phyloP scores from a whole-genome alignment of 2,113 vertebrate genomes.

The Calypte anna region DNA sequence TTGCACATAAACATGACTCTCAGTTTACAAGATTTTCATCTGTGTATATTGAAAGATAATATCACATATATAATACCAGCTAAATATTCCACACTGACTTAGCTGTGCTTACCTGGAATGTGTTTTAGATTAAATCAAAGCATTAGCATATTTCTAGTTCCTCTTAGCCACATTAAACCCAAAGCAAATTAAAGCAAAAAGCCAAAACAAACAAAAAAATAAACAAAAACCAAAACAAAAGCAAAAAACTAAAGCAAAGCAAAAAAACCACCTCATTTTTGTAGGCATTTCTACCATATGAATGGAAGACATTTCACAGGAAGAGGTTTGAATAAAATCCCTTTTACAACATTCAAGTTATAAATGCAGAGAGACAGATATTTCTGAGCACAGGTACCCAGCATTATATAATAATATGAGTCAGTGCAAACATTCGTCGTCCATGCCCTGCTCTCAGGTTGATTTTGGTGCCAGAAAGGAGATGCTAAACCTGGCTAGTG shows the following conservation, averaged over 20 bases:
- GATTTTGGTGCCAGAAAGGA: neutral
- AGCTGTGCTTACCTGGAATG: neutral
- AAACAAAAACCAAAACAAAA: no score
- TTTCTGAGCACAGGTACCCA: neutral
- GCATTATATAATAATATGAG: neutral
- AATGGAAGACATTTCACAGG: neutral
- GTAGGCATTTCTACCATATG: neutral
- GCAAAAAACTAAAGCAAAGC: no score
- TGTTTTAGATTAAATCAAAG: constrained; percentile 2
- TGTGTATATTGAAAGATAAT: constrained; percentile 22
- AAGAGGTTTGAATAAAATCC: neutral
- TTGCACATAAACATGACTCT: constrained; percentile 1
- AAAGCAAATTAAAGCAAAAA: neutral
- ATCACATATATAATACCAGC: neutral
- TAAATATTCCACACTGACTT: neutral
- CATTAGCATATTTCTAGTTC: neutral
- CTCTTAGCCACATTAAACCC: neutral
- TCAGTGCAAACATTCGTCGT: neutral
- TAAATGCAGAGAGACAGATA: neutral
- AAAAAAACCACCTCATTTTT: neutral
- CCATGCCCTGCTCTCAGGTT: neutral
- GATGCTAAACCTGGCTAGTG: neutral
- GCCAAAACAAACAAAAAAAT: no score
- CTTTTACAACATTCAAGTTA: neutral
- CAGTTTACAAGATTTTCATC: neutral